Conservation (phyloP, 2,888 invertebrate genomes). For the Notodonta ziczac region DNA sequence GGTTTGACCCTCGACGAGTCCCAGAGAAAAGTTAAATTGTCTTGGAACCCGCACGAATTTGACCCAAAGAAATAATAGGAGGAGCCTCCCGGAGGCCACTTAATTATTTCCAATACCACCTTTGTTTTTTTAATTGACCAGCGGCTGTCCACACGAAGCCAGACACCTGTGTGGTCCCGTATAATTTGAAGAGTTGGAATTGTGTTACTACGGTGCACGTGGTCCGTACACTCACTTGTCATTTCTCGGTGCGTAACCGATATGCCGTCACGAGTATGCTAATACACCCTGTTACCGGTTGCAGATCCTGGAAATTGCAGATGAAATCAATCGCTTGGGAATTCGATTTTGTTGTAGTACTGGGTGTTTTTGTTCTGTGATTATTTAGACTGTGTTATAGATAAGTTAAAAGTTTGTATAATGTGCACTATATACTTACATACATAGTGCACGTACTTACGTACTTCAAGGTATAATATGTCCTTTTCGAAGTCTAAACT, state of each 20-base stretch:
- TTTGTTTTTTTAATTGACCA: not conserved
- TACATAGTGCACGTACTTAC: too few species aligned
- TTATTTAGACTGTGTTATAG: not conserved
- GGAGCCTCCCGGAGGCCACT: too few species aligned
- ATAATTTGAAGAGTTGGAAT: conserved; percentile 1
- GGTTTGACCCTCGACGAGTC: too few species aligned
- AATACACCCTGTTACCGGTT: not conserved
- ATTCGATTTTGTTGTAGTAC: not conserved
- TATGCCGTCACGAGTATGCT: conserved; percentile 6
- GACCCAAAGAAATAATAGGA: too few species aligned
- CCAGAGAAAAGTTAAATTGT: too few species aligned
- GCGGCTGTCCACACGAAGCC: not conserved
- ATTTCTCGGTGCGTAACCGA: conserved; percentile 4
- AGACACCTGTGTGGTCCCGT: conserved; percentile 1
- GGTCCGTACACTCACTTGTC: not conserved
- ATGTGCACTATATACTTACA: too few species aligned
- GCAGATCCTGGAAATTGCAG: conserved; percentile 1
- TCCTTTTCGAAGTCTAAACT: too few species aligned
- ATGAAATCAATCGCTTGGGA: conserved; percentile 5
- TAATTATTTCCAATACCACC: too few species aligned
- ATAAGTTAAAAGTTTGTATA: too few species aligned
- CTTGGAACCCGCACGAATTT: too few species aligned
- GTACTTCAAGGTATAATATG: too few species aligned
- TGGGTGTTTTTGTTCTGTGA: not conserved
- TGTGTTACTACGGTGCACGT: conserved; percentile 8